These are phyloP conservation scores for Conops quadrifasciatus DNA, from an alignment of 2,888 invertebrate species.

Conservation along the genomic window DNA sequence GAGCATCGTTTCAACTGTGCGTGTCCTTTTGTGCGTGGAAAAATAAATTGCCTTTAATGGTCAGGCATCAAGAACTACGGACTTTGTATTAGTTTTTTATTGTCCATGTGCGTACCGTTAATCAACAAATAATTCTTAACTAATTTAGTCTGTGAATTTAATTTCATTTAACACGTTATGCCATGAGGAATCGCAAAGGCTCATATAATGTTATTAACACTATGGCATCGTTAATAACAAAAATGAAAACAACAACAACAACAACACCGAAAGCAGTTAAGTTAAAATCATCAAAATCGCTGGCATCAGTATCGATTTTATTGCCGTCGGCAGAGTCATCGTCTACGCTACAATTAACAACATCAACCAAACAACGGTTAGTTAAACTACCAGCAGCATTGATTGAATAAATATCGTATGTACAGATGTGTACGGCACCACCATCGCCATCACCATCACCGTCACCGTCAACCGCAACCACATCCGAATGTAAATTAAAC, in stretches of 20 bases:
- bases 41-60: too few species aligned
- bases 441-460: neutral
- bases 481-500: neutral
- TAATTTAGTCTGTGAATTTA: conserved; percentile 1
- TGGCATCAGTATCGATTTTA: conserved; percentile 38
- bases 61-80: conserved; percentile 46
- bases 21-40: neutral
- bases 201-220: conserved; percentile 41
- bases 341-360: conserved; percentile 35
- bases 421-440: too few species aligned
- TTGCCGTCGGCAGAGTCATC: conserved; percentile 35
- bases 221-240: conserved; percentile 34
- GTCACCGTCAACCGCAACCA: neutral
- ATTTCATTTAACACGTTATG: conserved; percentile 26
- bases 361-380: conserved; percentile 29
- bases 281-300: conserved; percentile 32
- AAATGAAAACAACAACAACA: conserved; percentile 17
- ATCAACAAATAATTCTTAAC: too few species aligned
- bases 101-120: too few species aligned
- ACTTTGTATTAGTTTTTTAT: too few species aligned
- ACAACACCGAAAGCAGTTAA: conserved; percentile 6
- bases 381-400: conserved; percentile 19
- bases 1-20: conserved; percentile 11
- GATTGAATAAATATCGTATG: conserved; percentile 29
- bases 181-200: conserved; percentile 39